Evolutionary conservation across 2,797 vertebrate species (phyloP).

Genomic region (Spinus pinus): DNA sequence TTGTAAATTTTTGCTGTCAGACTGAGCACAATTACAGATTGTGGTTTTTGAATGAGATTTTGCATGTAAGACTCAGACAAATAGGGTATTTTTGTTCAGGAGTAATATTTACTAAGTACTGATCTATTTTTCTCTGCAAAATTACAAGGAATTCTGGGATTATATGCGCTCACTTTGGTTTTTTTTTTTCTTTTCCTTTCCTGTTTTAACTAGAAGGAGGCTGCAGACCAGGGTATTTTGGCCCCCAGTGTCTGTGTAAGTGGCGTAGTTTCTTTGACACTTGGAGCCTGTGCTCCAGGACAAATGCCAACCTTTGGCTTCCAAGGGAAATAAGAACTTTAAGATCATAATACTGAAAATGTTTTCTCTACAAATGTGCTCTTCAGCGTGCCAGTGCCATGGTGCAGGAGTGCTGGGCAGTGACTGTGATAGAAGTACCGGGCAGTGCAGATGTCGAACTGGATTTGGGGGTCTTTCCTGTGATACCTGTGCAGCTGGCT

Average conservation of each 20-base stretch:
- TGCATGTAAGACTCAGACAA: background rate
- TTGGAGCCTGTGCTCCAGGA: background rate
- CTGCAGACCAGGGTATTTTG: constrained; percentile 75
- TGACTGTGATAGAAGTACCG: constrained; percentile 18
- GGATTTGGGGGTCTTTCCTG: constrained; percentile 54
- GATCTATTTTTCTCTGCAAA: background rate
- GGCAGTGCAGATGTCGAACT: constrained; percentile 43
- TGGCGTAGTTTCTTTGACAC: background rate
- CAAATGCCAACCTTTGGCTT: background rate
- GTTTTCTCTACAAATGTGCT: constrained; percentile 19
- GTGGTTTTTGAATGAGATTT: background rate
- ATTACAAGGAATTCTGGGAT: background rate
- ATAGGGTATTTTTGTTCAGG: background rate
- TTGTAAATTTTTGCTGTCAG: background rate
- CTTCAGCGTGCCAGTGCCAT: constrained; percentile 19
- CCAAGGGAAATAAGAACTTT: background rate
- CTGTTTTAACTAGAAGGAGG: background rate
- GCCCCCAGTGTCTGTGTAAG: constrained; percentile 79
- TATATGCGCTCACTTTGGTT: background rate
- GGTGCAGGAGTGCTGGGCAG: background rate
- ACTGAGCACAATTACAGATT: background rate
- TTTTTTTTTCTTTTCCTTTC: background rate
- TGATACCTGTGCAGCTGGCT: constrained; percentile 47
- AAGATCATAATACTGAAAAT: background rate
- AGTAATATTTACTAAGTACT: background rate